Evolutionary conservation across 2,797 vertebrate species (phyloP), one percentile per base, ranked within the genome.

Genomic region (Fundulus diaphanus): DNA sequence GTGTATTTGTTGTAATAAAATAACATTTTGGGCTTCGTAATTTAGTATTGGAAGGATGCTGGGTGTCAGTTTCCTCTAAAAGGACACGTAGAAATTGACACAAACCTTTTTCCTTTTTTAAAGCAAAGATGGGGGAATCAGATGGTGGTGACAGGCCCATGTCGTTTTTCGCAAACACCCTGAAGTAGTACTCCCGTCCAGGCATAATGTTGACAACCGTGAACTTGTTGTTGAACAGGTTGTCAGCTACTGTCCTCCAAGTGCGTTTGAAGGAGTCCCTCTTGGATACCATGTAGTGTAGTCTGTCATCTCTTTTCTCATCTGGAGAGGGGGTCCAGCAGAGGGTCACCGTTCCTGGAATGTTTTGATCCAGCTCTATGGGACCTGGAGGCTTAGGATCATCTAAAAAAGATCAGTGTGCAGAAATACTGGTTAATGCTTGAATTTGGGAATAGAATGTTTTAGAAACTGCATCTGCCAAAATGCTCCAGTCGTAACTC

Each of bases 211-310:
- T 93, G 86, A 95, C 84, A 77, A 95, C 91, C 0, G 97, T 99
- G 86, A 95, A 97, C 89, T 93, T 97, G 84, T 97, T 95, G 91
- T 95, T 98, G 85, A 96, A 96, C 89, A 98, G 90, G n/a, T 90
- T 92, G 83, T 97, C 95, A 0, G 94, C 96, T 78, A 90, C 93
- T 33, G 93, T 87, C 0, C 74, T 89, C 98, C 98, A 99, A 29
- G 85, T 74, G 7, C 77, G 90, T 44, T 95, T 95, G 49, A 87
- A 88, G 0, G 96, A 96, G 83, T 97, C 96, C 1, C 95, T 86
- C 44, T 93, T 95, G 86, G 96, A 90, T 35, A 99, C 92, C 0
- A 92, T 87, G 78, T 99, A 99, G 87, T 97, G 93, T 3, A 99
- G 89, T 5, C 92, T 93, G 40, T 83, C 80, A 0, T 95, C 96